Conservation (phyloP, 2,113 vertebrate species). For the Rattus norvegicus region GRCr8 NC_086026.1:41356001-41356500, state of each 20-base stretch:
- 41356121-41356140: background rate
- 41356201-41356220: background rate
- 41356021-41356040: background rate
- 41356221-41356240: background rate
- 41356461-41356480: background rate
- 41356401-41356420: background rate
- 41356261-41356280: background rate
- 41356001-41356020: background rate
- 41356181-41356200: background rate
- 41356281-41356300: background rate
- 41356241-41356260: background rate
- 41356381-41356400: background rate
- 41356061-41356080: too few species aligned
- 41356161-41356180: background rate
- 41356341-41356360: background rate
- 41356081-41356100: background rate
- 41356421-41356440: fast-evolving
- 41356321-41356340: fast-evolving
- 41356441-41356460: background rate
- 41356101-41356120: background rate
- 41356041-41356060: background rate
- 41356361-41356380: background rate
- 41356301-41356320: background rate
- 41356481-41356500: background rate
- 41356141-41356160: background rate